Conservation (phyloP, 2,888 invertebrate species). For the Bhutanitis thaidina region DNA sequence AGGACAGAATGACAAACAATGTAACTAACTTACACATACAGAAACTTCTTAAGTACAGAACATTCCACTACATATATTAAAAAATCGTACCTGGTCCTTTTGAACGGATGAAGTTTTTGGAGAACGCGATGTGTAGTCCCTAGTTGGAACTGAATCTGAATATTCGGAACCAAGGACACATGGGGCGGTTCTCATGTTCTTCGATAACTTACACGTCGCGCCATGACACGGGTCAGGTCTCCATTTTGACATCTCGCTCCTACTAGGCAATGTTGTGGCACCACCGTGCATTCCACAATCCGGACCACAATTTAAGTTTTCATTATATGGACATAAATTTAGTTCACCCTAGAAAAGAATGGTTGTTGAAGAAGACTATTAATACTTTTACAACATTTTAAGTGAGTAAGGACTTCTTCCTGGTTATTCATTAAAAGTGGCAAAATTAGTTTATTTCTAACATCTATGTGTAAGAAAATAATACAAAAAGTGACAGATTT, state of each 20-base stretch:
- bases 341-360: slow-evolving; percentile 30
- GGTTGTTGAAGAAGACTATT: too few species aligned
- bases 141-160: slow-evolving; percentile 25
- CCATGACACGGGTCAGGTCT: slow-evolving; percentile 44
- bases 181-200: slow-evolving; percentile 60
- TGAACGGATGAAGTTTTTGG: not conserved
- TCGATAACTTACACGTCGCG: slow-evolving; percentile 39
- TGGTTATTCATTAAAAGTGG: too few species aligned
- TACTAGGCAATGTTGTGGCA: slow-evolving; percentile 25
- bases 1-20: too few species aligned
- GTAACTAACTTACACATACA: too few species aligned
- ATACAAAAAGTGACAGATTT: too few species aligned
- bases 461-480: too few species aligned
- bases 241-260: slow-evolving; percentile 34
- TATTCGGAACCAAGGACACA: slow-evolving; percentile 52
- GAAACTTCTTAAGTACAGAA: too few species aligned
- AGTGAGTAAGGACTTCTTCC: too few species aligned
- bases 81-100: not conserved
- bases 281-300: slow-evolving; percentile 41
- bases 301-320: slow-evolving; percentile 38
- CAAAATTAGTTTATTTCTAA: too few species aligned
- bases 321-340: slow-evolving; percentile 40
- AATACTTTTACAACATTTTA: not conserved
- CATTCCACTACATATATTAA: too few species aligned
- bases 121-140: not conserved